Evolutionary conservation across 2,888 invertebrate species (phyloP).

Genomic region (Nysson spinosus): DNA sequence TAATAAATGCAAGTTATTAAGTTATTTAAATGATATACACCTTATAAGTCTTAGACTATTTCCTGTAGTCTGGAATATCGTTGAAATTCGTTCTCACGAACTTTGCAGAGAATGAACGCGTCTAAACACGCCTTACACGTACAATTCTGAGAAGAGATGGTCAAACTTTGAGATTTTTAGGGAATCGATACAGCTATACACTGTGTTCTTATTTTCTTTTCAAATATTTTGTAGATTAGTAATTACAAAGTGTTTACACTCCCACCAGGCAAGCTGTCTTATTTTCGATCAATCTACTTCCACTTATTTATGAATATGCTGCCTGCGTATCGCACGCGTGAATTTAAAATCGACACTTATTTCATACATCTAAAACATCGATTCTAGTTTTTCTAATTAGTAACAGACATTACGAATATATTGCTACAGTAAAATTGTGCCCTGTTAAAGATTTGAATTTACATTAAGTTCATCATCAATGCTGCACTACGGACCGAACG

Average conservation of each 20-base stretch:
- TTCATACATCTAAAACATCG: slow-evolving; percentile 7
- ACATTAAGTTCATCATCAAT: slow-evolving; percentile 11
- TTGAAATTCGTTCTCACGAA: slow-evolving; percentile 15
- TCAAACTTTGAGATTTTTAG: slow-evolving; percentile 22
- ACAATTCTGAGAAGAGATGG: slow-evolving; percentile 20
- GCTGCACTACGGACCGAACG: background rate
- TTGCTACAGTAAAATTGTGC: slow-evolving; percentile 24
- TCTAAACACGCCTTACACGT: slow-evolving; percentile 28
- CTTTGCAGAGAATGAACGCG: slow-evolving; percentile 18
- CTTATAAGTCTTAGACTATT: slow-evolving; percentile 23
- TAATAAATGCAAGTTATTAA: slow-evolving; percentile 25
- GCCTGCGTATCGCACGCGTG: slow-evolving; percentile 17
- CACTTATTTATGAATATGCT: slow-evolving; percentile 9
- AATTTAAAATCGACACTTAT: slow-evolving; percentile 11
- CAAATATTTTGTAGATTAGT: slow-evolving; percentile 21
- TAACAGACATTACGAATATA: slow-evolving; percentile 3
- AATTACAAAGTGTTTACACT: slow-evolving; percentile 30
- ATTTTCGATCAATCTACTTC: slow-evolving; percentile 25
- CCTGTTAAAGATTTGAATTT: slow-evolving; percentile 28
- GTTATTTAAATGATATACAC: no score
- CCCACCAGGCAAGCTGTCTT: slow-evolving; percentile 37
- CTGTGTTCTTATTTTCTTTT: slow-evolving; percentile 9
- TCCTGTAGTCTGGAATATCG: slow-evolving; percentile 26
- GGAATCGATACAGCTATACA: slow-evolving; percentile 26
- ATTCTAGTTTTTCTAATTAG: background rate